Percentiles rank a stretch among this genome's conserved stretches.
phyloP scores from a whole-genome alignment of 2,113 vertebrate species.

The Hippoglossus stenolepis region DNA sequence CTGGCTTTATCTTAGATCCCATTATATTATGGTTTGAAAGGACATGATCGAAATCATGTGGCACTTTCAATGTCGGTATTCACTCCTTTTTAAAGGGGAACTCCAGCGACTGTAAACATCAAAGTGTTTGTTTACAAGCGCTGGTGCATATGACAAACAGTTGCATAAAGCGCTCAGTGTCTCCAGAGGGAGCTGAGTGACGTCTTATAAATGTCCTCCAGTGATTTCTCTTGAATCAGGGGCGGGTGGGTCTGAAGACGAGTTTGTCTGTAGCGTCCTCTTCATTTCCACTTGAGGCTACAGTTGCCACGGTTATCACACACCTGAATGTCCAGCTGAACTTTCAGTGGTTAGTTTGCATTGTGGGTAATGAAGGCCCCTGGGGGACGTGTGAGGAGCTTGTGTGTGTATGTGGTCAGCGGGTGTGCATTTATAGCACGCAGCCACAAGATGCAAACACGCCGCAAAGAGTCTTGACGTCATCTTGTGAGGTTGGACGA shows the following conservation, averaged over 20 bases:
- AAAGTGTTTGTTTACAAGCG: slow-evolving; percentile 1
- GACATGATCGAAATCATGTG: neutral
- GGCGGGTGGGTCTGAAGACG: neutral
- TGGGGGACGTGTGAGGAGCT: slow-evolving; percentile 22
- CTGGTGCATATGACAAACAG: neutral
- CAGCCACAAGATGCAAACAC: slow-evolving; percentile 31
- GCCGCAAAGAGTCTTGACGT: slow-evolving; percentile 15
- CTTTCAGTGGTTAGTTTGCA: neutral
- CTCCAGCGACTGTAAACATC: neutral
- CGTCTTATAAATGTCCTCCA: neutral
- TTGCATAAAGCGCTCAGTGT: neutral
- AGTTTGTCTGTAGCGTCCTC: neutral
- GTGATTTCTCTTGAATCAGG: neutral
- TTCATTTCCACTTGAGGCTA: neutral
- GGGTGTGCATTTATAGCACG: slow-evolving; percentile 54
- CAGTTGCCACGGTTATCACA: neutral
- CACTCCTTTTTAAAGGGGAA: neutral
- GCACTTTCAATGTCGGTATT: neutral
- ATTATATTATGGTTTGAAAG: slow-evolving; percentile 13
- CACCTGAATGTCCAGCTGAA: neutral
- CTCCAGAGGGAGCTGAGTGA: neutral
- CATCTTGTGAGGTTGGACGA: slow-evolving; percentile 1
- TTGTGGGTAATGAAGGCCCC: neutral
- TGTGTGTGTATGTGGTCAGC: slow-evolving; percentile 18
- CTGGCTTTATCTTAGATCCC: slow-evolving; percentile 7